Conservation (phyloP, 2,113 vertebrate species). For the Dicentrarchus labrax region DNA sequence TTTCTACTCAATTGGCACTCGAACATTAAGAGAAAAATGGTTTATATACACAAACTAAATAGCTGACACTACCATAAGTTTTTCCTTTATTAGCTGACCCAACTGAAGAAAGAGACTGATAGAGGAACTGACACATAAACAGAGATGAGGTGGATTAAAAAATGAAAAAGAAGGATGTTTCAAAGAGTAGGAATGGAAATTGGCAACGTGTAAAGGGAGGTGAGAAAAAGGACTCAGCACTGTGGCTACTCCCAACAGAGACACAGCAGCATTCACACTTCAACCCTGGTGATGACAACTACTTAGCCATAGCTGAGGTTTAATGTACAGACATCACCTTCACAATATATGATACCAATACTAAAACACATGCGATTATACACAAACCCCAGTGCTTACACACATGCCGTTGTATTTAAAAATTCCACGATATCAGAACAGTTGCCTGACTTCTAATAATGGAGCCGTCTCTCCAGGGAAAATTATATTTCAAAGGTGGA, state of each 20-base stretch:
- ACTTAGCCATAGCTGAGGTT: neutral
- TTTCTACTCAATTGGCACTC: constrained; percentile 6
- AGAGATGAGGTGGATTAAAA: neutral
- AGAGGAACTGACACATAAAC: neutral
- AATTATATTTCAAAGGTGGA: constrained; percentile 35
- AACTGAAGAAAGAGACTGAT: neutral
- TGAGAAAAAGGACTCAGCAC: neutral
- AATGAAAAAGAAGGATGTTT: neutral
- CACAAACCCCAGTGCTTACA: neutral
- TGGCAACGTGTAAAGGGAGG: constrained; percentile 10
- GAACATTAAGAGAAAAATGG: constrained; percentile 4
- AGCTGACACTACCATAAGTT: constrained; percentile 36
- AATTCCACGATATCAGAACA: constrained; percentile 1
- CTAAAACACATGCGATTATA: neutral
- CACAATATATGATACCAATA: neutral
- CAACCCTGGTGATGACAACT: constrained; percentile 13
- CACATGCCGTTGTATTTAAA: constrained; percentile 1
- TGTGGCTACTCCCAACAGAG: neutral
- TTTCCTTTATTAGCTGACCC: constrained; percentile 25
- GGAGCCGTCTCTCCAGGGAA: constrained; percentile 38
- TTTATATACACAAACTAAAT: constrained; percentile 36
- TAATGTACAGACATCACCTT: neutral
- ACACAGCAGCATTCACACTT: constrained; percentile 28
- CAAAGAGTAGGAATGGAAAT: constrained; percentile 3
- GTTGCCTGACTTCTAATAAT: constrained; percentile 49